phyloP scores from a whole-genome alignment of 2,888 invertebrate genomes.

The Drosophila sordidapex region DNA sequence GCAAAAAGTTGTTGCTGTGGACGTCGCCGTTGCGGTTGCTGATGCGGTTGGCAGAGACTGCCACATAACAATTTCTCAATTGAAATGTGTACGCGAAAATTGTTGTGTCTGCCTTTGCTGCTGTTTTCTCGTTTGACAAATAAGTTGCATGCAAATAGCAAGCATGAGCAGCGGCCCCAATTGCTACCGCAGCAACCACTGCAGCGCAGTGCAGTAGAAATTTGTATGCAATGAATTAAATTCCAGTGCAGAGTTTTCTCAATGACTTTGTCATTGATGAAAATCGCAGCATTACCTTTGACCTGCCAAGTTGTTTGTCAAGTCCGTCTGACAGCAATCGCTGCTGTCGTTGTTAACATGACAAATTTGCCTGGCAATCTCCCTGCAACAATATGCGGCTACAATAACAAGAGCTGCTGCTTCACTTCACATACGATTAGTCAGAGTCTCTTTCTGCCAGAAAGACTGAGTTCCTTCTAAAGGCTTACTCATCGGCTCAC shows the following conservation, averaged over 20 bases:
- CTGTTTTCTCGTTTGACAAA: constrained; percentile 64
- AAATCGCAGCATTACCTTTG: constrained; percentile 70
- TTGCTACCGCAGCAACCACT: constrained; percentile 31
- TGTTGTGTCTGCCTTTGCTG: constrained; percentile 60
- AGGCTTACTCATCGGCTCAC: neutral
- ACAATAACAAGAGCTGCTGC: constrained; percentile 19
- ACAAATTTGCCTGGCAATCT: constrained; percentile 58
- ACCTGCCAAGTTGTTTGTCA: constrained; percentile 72
- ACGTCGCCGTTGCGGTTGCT: constrained; percentile 11
- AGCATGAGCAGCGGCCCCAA: constrained; percentile 31
- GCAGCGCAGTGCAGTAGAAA: constrained; percentile 47
- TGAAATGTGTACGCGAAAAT: constrained; percentile 74
- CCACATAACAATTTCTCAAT: constrained; percentile 76
- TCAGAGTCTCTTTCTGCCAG: constrained; percentile 9
- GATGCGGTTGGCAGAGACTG: constrained; percentile 46
- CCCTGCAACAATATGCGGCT: constrained; percentile 10
- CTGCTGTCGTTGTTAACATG: constrained; percentile 55
- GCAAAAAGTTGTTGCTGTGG: constrained; percentile 10
- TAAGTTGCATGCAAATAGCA: constrained; percentile 79
- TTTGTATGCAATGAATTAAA: constrained; percentile 74
- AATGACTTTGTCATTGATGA: constrained; percentile 73
- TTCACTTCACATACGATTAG: constrained; percentile 55
- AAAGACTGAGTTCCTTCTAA: neutral
- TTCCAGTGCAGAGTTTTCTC: constrained; percentile 69
- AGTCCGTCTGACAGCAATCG: constrained; percentile 55